These are phyloP conservation scores for Incurvaria masculella DNA, from an alignment of 2,888 invertebrate genomes.

Conservation along the genomic window DNA sequence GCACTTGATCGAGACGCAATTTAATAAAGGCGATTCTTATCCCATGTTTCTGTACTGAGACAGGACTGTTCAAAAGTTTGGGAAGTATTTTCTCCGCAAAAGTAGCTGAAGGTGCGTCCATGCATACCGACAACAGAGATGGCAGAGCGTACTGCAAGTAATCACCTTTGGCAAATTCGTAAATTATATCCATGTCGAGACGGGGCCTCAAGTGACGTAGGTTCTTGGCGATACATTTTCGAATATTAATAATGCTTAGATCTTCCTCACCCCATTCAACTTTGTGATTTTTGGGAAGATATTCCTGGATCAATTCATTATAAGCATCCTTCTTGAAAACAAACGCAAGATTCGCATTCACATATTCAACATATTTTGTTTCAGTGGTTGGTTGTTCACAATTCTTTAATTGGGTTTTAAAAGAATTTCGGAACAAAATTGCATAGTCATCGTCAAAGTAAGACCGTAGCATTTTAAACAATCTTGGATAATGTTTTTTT, in stretches of 20 bases:
- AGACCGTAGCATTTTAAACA: neutral
- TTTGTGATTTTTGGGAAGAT: neutral
- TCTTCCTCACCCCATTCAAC: slow-evolving; percentile 3
- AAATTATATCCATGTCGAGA: slow-evolving; percentile 3
- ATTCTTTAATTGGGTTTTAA: neutral
- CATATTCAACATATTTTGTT: neutral
- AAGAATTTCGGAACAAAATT: neutral
- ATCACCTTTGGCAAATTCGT: slow-evolving; percentile 1
- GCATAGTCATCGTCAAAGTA: neutral
- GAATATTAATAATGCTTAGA: slow-evolving; percentile 3
- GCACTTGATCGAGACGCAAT: neutral
- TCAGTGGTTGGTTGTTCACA: neutral
- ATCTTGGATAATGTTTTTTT: too few relatives aligned
- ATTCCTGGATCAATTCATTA: neutral
- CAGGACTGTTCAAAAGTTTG: neutral
- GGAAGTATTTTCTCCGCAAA: neutral
- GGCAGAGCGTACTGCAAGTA: neutral
- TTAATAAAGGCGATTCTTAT: neutral
- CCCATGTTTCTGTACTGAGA: slow-evolving; percentile 1
- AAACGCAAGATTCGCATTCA: neutral
- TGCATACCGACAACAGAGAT: neutral
- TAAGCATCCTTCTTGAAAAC: neutral
- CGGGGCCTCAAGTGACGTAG: slow-evolving; percentile 10
- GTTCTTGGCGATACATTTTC: slow-evolving; percentile 9
- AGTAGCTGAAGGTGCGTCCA: neutral